A percentile compares a stretch with the other conserved stretches of the same genome.
Conservation (phyloP, 2,888 invertebrate species). For the Lasiommata megera region DNA sequence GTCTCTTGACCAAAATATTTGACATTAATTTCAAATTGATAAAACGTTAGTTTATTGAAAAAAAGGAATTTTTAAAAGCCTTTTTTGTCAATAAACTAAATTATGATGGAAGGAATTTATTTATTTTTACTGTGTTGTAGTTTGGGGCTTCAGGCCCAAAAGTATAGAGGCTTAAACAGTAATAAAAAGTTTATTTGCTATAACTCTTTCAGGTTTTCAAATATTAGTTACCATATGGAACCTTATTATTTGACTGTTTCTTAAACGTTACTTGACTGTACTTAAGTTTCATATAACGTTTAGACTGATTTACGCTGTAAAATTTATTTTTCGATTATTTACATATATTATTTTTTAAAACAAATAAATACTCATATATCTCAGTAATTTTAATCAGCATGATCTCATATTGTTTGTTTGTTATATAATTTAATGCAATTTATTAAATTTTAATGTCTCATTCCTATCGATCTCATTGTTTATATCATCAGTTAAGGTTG, state of each 20-base stretch:
- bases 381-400: neutral
- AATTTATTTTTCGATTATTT: neutral
- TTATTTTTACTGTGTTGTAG: too few relatives aligned
- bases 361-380: neutral
- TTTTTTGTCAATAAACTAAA: too few relatives aligned
- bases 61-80: too few relatives aligned
- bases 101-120: too few relatives aligned
- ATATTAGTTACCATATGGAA: neutral
- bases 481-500: neutral
- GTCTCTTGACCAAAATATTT: too few relatives aligned
- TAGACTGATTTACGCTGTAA: neutral
- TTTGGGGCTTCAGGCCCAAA: too few relatives aligned
- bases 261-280: neutral
- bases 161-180: too few relatives aligned
- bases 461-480: neutral
- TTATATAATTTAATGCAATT: neutral
- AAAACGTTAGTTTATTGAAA: too few relatives aligned
- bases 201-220: too few relatives aligned
- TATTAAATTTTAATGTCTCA: neutral
- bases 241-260: too few relatives aligned
- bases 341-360: neutral
- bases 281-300: neutral
- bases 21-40: too few relatives aligned
- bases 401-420: constrained; percentile 1
- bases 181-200: too few relatives aligned